A percentile compares a stretch with the other conserved stretches of the same genome.
Evolutionary conservation across 1,140 invertebrate genomes (phyloP).

Genomic region (Zeugodacus cucurbitae): DNA sequence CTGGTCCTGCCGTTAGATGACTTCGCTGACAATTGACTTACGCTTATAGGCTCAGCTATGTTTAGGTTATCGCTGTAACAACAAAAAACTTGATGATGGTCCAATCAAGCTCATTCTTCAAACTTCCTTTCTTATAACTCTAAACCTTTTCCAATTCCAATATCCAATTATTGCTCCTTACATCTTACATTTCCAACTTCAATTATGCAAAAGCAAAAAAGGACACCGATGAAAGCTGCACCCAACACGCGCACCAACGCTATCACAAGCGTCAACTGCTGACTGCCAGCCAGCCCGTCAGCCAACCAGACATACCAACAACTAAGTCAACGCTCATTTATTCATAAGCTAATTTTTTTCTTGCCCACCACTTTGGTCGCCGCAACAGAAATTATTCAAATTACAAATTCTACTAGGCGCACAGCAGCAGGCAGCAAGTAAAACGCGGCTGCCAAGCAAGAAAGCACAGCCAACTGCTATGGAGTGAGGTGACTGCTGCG

Average conservation of each 20-base stretch:
- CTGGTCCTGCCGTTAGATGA: no score
- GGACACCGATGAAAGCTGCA: neutral
- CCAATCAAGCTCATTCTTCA: no score
- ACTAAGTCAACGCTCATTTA: neutral
- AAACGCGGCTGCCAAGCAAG: neutral
- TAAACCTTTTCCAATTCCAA: no score
- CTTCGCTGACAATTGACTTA: no score
- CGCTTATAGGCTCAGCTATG: no score
- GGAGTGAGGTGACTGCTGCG: neutral
- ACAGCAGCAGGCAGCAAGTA: neutral
- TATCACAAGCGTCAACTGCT: neutral
- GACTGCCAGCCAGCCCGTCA: neutral
- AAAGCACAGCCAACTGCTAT: no score
- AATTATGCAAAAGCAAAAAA: neutral
- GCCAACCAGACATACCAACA: neutral
- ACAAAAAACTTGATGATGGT: no score
- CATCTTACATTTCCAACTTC: no score
- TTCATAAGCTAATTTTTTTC: constrained; percentile 28
- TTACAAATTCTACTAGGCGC: constrained; percentile 43
- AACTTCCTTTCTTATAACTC: no score
- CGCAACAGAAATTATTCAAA: constrained; percentile 45
- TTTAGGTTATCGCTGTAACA: no score
- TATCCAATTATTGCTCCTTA: no score
- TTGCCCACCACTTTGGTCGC: neutral
- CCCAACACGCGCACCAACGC: neutral